phyloP scores from a whole-genome alignment of 1,140 invertebrate species.

The Drosophila sp. region DNA sequence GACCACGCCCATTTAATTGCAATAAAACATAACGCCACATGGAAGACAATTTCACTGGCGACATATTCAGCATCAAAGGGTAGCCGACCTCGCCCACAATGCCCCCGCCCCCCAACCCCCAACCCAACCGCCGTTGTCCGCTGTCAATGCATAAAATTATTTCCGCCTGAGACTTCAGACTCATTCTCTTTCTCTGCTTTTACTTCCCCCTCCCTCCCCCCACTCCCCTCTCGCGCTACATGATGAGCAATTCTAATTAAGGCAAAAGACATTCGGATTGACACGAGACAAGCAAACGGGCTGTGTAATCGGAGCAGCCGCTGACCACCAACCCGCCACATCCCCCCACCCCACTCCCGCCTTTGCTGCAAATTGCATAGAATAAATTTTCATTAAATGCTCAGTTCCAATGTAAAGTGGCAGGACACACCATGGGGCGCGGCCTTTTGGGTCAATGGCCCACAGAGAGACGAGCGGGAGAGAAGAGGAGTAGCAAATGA shows the following conservation, averaged over 20 bases:
- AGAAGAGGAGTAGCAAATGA: constrained; percentile 6
- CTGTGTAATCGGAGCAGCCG: constrained; percentile 69
- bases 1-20: constrained; percentile 79
- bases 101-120: neutral
- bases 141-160: constrained; percentile 76
- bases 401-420: constrained; percentile 64
- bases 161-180: constrained; percentile 53
- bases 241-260: constrained; percentile 76
- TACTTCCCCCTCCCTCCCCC: neutral
- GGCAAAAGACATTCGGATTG: constrained; percentile 80
- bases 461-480: neutral
- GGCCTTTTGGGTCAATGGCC: constrained; percentile 69
- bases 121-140: neutral
- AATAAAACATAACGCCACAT: constrained; percentile 71
- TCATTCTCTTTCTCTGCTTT: neutral
- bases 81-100: constrained; percentile 45
- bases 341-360: constrained; percentile 20
- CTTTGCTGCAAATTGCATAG: constrained; percentile 73
- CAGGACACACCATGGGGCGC: constrained; percentile 64
- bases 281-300: constrained; percentile 76
- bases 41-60: constrained; percentile 71
- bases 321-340: constrained; percentile 55
- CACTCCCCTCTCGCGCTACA: neutral
- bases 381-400: constrained; percentile 80
- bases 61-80: constrained; percentile 78